Evolutionary conservation across 2,888 invertebrate genomes (phyloP).

Genomic region (Perizoma affinitatum): DNA sequence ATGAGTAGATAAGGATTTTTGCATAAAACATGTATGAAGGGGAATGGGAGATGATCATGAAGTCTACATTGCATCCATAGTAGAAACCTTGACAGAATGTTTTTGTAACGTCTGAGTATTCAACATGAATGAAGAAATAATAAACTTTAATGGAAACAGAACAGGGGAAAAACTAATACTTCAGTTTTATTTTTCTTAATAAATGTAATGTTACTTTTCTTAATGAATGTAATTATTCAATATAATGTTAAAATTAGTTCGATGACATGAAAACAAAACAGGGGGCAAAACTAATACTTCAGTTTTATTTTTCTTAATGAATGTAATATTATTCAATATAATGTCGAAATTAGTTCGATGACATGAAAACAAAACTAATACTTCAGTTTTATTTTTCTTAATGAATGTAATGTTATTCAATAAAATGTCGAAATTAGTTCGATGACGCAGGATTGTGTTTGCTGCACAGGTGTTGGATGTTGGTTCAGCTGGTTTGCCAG

Average conservation of each 20-base stretch:
- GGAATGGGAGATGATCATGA: no score
- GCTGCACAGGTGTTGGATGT: slow-evolving; percentile 60
- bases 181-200: slow-evolving; percentile 48
- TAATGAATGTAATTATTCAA: slow-evolving; percentile 60
- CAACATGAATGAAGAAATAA: no score
- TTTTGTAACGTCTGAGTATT: no score
- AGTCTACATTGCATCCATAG: no score
- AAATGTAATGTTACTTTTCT: slow-evolving; percentile 53
- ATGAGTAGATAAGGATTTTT: no score
- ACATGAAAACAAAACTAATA: slow-evolving; percentile 2
- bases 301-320: slow-evolving; percentile 51
- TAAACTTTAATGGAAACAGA: no score
- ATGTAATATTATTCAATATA: slow-evolving; percentile 55
- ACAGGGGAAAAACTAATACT: slow-evolving; percentile 17
- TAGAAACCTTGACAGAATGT: no score
- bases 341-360: slow-evolving; percentile 70
- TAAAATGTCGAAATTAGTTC: slow-evolving; percentile 63
- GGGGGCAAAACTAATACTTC: slow-evolving; percentile 19
- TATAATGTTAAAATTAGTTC: slow-evolving; percentile 64
- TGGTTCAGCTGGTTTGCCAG: slow-evolving; percentile 58
- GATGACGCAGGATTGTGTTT: slow-evolving; percentile 69
- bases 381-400: slow-evolving; percentile 52
- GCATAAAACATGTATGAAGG: not conserved
- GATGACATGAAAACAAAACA: not conserved
- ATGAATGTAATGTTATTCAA: slow-evolving; percentile 60